These are phyloP conservation scores for Patiria pectinifera DNA, from an alignment of 53 echinoderm and acorn worm genomes.

Conservation along the genomic window DNA sequence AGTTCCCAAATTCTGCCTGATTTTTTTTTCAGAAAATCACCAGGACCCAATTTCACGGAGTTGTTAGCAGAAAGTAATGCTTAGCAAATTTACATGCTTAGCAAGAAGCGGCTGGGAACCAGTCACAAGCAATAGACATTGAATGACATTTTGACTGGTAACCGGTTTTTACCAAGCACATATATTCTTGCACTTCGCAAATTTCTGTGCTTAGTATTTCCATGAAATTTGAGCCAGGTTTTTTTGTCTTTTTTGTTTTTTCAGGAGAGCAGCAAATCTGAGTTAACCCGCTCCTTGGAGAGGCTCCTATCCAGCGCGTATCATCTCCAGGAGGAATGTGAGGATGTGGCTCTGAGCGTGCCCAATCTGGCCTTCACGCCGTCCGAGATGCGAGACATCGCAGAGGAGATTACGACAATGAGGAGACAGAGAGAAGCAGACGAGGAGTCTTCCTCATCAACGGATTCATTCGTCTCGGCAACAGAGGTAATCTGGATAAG, in stretches of 20 bases:
- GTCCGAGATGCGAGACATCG: conserved; percentile 62
- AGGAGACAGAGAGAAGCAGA: conserved; percentile 55
- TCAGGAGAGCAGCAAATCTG: conserved; percentile 49
- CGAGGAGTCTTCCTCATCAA: conserved; percentile 57
- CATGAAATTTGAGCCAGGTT: background rate
- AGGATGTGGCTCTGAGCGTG: conserved; percentile 66
- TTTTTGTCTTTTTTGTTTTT: background rate
- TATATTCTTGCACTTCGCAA: background rate
- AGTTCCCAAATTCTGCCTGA: too few species aligned
- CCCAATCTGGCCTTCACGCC: conserved; percentile 49
- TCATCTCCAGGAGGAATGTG: conserved; percentile 66
- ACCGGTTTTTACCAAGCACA: background rate
- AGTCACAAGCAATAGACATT: too few species aligned
- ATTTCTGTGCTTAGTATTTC: background rate
- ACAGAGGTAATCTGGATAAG: conserved; percentile 59
- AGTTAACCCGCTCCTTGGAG: conserved; percentile 43
- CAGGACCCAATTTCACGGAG: too few species aligned
- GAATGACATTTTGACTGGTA: background rate
- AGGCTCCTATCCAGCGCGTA: conserved; percentile 63
- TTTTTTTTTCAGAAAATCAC: too few species aligned
- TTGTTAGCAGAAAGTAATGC: too few species aligned
- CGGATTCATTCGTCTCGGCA: conserved; percentile 78
- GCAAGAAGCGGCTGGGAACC: too few species aligned
- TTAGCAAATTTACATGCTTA: too few species aligned
- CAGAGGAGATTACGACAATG: conserved; percentile 45